Evolutionary conservation across 2,888 invertebrate species (phyloP), one percentile per base, ranked within the genome.

Genomic region (Dasysyrphus albostriatus): DNA sequence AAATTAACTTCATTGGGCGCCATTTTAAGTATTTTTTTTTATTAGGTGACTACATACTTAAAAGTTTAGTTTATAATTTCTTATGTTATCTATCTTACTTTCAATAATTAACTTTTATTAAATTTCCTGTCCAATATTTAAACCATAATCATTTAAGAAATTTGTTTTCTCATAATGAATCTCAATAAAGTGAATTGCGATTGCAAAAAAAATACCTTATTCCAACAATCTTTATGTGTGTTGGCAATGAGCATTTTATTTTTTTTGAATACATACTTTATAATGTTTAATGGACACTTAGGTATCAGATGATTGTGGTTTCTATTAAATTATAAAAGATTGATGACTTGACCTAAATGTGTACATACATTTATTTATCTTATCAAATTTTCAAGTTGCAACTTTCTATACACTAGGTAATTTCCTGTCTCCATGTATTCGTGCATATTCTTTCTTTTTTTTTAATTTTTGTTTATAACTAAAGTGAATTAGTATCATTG

Each of bases 291-390:
- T 37, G 58, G 34, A 14, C 19, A 59, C 6, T 37, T 1, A n/a
- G n/a, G n/a, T n/a, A 39, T 37, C 59, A 24, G 59, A 39, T 61
- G 42, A 61, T 61, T 61, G 61, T 42, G 42, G 61, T 61, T 61
- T 42, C 24, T 42, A 61, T 61, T 61, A 61, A 42, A 61, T 61
- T 42, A 42, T 42, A 42, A n/a, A 37, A 59, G 61, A 61, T 42
- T 61, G 61, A 61, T 61, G 39, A 42, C n/a, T 39, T 61, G 61
- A 42, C 61, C 61, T 37, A 10, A 37, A 58, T 58, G 34, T 34
- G n/a, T 16, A 8, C 8, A 16, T n/a, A 12, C 10, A n/a, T 32
- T 32, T 14, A 5, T 56, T 32, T 5, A 8, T 24, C n/a, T 56
- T 9, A 56, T 9, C 4, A 9, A 16, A 37, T 58, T 16, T 34